Percentiles rank a stretch among this genome's conserved stretches.
Conservation (phyloP, 2,113 vertebrate species). For the Oryctolagus cuniculus region DNA sequence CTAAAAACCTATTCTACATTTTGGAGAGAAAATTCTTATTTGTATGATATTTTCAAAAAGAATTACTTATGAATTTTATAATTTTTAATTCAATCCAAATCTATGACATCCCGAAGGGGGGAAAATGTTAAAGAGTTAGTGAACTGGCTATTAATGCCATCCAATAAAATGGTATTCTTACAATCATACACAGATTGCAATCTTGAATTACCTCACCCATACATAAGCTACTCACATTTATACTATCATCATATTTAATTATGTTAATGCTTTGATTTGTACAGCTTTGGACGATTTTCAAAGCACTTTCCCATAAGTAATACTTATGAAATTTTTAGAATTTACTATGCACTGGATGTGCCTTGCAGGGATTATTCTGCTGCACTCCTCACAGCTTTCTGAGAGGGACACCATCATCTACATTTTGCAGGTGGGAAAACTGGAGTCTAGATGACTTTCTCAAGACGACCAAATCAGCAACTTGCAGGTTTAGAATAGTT, state of each 20-base stretch:
- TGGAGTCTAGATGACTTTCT: conserved; percentile 1
- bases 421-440: not conserved
- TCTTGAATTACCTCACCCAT: not conserved
- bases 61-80: not conserved
- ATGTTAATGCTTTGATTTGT: not conserved
- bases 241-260: not conserved
- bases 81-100: not conserved
- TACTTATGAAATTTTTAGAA: not conserved
- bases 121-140: conserved; percentile 10
- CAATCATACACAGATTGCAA: not conserved
- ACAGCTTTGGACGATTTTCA: not conserved
- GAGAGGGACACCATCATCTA: not conserved
- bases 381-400: not conserved
- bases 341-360: not conserved
- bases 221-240: not conserved
- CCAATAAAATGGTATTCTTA: not conserved
- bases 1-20: not conserved
- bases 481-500: not conserved
- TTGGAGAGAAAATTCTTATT: not conserved
- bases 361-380: not conserved
- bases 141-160: not conserved
- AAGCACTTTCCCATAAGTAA: not conserved
- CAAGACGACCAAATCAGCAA: not conserved
- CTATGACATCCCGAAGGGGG: not conserved
- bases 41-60: conserved; percentile 10